Evolutionary conservation across 2,113 vertebrate genomes (phyloP).

Genomic region (Ariopsis seemanni): DNA sequence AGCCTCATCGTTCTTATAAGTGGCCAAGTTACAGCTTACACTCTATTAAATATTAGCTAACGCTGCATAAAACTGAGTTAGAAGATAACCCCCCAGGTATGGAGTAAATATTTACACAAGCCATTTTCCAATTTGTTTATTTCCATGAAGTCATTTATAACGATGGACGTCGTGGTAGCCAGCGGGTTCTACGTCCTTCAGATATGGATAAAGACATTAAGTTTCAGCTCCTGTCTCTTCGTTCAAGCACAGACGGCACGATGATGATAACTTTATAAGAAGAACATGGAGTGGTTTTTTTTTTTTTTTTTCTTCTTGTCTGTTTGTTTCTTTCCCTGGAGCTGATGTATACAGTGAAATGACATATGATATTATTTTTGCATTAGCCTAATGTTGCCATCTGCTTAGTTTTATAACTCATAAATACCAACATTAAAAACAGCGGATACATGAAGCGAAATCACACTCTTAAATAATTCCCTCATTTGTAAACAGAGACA

Average conservation of each 20-base stretch:
- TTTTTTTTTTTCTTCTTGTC: not conserved
- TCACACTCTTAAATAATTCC: slow-evolving; percentile 15
- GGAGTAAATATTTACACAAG: slow-evolving; percentile 31
- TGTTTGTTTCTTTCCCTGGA: slow-evolving; percentile 23
- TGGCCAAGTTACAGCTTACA: slow-evolving; percentile 27
- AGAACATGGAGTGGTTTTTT: not conserved
- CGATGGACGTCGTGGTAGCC: not conserved
- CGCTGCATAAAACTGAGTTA: slow-evolving; percentile 25
- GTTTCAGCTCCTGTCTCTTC: not conserved
- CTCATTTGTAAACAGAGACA: slow-evolving; percentile 13
- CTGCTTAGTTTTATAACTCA: slow-evolving; percentile 19
- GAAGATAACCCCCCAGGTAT: slow-evolving; percentile 8
- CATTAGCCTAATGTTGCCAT: slow-evolving; percentile 31
- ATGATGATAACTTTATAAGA: slow-evolving; percentile 3
- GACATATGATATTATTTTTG: slow-evolving; percentile 33
- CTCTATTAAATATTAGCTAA: slow-evolving; percentile 34
- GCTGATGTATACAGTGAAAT: slow-evolving; percentile 29
- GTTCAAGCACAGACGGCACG: not conserved
- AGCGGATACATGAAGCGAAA: slow-evolving; percentile 1
- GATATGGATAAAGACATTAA: slow-evolving; percentile 30
- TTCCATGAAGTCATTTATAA: slow-evolving; percentile 34
- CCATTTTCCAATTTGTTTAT: slow-evolving; percentile 24
- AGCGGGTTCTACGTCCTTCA: not conserved
- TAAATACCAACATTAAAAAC: slow-evolving; percentile 13
- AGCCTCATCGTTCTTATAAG: slow-evolving; percentile 12